These are phyloP conservation scores for Psittacus erithacus DNA, from an alignment of 2,113 vertebrate genomes.

Conservation along the genomic window DNA sequence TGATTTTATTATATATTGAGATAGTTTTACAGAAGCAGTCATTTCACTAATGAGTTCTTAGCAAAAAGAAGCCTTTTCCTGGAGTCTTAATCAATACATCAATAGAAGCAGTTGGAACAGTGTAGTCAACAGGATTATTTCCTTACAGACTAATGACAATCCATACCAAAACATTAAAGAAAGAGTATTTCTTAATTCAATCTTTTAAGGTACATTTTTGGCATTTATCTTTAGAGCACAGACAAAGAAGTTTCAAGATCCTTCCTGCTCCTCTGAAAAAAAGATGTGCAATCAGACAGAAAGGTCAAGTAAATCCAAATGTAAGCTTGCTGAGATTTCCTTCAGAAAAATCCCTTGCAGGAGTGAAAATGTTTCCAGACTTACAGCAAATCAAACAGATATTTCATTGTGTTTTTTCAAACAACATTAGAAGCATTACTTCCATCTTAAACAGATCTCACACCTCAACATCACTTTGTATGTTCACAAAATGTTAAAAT, in stretches of 20 bases:
- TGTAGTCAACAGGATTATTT: constrained; percentile 58
- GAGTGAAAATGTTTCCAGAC: constrained; percentile 39
- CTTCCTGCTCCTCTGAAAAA: constrained; percentile 64
- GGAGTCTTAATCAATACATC: constrained; percentile 62
- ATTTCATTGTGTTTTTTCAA: constrained; percentile 37
- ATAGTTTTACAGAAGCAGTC: constrained; percentile 20
- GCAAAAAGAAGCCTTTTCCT: constrained; percentile 22
- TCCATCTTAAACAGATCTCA: neutral
- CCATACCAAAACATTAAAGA: constrained; percentile 60
- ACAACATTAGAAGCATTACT: constrained; percentile 11
- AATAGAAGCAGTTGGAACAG: constrained; percentile 51
- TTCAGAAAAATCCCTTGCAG: constrained; percentile 61
- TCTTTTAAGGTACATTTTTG: constrained; percentile 57
- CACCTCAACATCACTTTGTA: neutral
- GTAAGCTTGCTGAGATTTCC: constrained; percentile 54
- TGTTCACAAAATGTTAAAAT: neutral
- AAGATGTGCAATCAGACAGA: constrained; percentile 53
- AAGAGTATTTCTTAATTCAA: constrained; percentile 54
- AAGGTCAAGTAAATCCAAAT: constrained; percentile 65
- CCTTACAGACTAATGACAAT: constrained; percentile 50
- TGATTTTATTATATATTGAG: constrained; percentile 55
- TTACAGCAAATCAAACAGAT: constrained; percentile 45
- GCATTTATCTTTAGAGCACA: constrained; percentile 50
- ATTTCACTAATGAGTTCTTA: constrained; percentile 48
- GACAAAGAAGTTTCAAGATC: constrained; percentile 54